These are phyloP conservation scores for Styela plicata DNA, from an alignment of 23 tunicate species.

Conservation along the genomic window DNA sequence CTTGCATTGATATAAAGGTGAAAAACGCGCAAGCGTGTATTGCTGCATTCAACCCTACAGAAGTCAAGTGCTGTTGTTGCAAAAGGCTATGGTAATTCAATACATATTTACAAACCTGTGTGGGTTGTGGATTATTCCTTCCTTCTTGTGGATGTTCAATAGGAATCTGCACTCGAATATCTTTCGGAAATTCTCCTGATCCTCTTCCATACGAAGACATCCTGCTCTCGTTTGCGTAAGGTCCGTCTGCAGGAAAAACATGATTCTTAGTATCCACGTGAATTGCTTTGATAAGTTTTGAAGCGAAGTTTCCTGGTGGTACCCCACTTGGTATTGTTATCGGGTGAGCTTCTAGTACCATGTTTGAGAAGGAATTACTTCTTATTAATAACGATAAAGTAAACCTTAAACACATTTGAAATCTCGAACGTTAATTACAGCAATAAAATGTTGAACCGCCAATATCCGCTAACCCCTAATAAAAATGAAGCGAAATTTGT, in stretches of 20 bases:
- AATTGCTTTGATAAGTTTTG: slow-evolving; percentile 71
- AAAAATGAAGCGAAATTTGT: no score
- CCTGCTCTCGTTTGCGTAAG: slow-evolving; percentile 46
- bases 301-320: slow-evolving; percentile 81
- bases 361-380: no score
- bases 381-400: no score
- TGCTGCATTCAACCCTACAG: no score
- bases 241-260: slow-evolving; percentile 87
- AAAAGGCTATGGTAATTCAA: no score
- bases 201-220: slow-evolving; percentile 19
- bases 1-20: no score
- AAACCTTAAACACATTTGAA: no score
- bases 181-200: slow-evolving; percentile 23
- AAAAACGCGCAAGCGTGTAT: no score
- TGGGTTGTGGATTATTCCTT: slow-evolving; percentile 84
- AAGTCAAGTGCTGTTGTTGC: no score
- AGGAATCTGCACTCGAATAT: slow-evolving; percentile 44
- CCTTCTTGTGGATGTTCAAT: slow-evolving; percentile 75
- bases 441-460: no score
- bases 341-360: slow-evolving; percentile 48
- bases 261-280: slow-evolving; percentile 66
- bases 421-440: no score
- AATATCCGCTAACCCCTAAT: no score
- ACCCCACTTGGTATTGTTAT: slow-evolving; percentile 35
- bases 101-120: slow-evolving; percentile 56